Conservation (phyloP, 2,888 invertebrate species). For the Rhorus exstirpatorius region DNA sequence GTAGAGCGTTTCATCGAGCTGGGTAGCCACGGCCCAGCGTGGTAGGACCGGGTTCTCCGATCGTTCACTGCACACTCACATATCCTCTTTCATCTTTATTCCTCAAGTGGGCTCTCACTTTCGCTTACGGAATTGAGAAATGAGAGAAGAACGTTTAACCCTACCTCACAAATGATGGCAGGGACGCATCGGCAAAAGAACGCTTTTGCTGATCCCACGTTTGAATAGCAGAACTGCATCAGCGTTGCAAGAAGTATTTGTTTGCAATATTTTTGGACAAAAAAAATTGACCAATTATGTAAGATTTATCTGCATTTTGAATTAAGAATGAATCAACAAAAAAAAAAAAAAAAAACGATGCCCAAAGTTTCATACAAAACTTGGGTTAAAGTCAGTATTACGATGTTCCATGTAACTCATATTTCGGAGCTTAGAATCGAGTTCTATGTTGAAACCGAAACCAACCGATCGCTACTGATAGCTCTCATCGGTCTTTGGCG, state of each 20-base stretch:
- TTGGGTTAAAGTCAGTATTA: neutral
- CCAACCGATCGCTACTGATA: constrained; percentile 19
- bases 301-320: neutral
- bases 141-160: constrained; percentile 81
- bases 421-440: neutral
- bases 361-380: constrained; percentile 3
- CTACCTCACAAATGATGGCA: constrained; percentile 66
- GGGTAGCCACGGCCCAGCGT: constrained; percentile 9
- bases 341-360: neutral
- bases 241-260: neutral
- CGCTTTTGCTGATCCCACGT: neutral
- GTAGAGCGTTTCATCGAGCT: constrained; percentile 25
- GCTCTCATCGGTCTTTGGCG: neutral
- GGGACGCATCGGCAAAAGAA: constrained; percentile 72
- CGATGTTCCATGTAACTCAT: neutral
- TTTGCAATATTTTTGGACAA: neutral
- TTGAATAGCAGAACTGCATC: neutral
- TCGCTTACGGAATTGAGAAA: constrained; percentile 84
- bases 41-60: constrained; percentile 45
- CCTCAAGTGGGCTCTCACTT: constrained; percentile 71
- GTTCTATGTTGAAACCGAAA: too few species aligned
- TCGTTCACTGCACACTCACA: constrained; percentile 36
- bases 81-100: constrained; percentile 36
- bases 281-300: neutral
- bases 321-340: neutral